Evolutionary conservation across 2,888 invertebrate genomes (phyloP).

Genomic region (Latrodectus elegans): DNA sequence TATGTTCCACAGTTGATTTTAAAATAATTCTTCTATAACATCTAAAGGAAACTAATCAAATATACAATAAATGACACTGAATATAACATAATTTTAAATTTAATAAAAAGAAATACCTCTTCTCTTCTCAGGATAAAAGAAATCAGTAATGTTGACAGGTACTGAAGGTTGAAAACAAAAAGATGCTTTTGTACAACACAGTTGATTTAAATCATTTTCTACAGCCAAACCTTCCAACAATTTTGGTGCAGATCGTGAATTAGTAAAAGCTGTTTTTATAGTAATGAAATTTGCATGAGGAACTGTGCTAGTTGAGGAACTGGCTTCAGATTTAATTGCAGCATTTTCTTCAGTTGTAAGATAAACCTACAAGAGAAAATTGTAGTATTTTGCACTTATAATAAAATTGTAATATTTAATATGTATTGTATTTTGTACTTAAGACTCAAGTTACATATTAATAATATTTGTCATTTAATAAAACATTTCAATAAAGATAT

Average conservation of each 20-base stretch:
- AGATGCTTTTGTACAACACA: not conserved
- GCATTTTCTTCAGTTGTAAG: not conserved
- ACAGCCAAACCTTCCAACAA: not conserved
- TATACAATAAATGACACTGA: too few species aligned
- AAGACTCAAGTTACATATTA: not conserved
- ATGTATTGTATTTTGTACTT: too few species aligned
- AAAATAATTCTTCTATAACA: too few species aligned
- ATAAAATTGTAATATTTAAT: too few species aligned
- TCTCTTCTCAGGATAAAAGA: not conserved
- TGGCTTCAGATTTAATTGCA: not conserved
- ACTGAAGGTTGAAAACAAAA: not conserved
- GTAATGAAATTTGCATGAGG: not conserved
- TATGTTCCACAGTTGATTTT: too few species aligned
- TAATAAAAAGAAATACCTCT: not conserved
- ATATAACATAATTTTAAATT: not conserved
- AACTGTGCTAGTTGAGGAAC: not conserved
- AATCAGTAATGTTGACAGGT: not conserved
- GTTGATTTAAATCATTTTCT: not conserved
- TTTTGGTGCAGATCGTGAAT: not conserved
- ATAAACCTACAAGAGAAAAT: not conserved
- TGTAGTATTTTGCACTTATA: not conserved
- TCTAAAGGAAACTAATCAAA: too few species aligned
- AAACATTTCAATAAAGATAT: not conserved
- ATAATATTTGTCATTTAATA: not conserved
- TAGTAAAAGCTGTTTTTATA: not conserved